These are phyloP conservation scores for Spea bombifrons DNA, from an alignment of 2,113 vertebrate genomes.

Conservation along the genomic window DNA sequence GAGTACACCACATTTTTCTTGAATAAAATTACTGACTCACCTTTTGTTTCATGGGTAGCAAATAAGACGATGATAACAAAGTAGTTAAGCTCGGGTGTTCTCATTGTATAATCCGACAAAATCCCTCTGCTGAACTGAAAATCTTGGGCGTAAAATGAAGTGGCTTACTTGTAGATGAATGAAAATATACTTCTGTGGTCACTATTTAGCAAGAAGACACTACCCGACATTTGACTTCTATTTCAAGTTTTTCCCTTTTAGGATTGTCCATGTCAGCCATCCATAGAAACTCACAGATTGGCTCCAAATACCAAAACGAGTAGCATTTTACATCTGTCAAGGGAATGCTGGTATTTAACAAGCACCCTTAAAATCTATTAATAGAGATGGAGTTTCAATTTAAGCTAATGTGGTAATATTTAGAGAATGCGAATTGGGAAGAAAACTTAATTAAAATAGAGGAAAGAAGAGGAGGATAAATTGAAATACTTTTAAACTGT, in stretches of 20 bases:
- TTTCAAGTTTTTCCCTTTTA: constrained; percentile 12
- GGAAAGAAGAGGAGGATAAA: not conserved
- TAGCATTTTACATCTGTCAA: constrained; percentile 15
- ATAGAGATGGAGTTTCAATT: not conserved
- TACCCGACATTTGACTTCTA: constrained; percentile 14
- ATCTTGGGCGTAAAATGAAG: not conserved
- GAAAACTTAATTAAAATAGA: not conserved
- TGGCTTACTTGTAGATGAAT: not conserved
- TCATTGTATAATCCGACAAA: not conserved
- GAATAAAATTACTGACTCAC: not conserved
- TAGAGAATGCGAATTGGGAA: constrained; percentile 2
- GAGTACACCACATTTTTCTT: too few relatives aligned
- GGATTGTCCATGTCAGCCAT: not conserved
- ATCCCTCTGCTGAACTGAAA: not conserved
- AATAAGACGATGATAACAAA: not conserved
- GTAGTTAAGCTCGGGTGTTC: constrained; percentile 27
- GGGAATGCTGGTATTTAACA: constrained; percentile 9
- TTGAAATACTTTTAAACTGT: too few relatives aligned
- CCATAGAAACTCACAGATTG: constrained; percentile 20
- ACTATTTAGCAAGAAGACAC: not conserved
- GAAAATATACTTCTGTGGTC: not conserved
- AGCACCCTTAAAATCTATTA: constrained; percentile 1
- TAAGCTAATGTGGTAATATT: not conserved
- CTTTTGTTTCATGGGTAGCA: not conserved
- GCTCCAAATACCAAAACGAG: not conserved